Percentiles rank a stretch among this genome's conserved stretches.
Conservation (phyloP, 2,888 invertebrate species). For the Axea sp. region DNA sequence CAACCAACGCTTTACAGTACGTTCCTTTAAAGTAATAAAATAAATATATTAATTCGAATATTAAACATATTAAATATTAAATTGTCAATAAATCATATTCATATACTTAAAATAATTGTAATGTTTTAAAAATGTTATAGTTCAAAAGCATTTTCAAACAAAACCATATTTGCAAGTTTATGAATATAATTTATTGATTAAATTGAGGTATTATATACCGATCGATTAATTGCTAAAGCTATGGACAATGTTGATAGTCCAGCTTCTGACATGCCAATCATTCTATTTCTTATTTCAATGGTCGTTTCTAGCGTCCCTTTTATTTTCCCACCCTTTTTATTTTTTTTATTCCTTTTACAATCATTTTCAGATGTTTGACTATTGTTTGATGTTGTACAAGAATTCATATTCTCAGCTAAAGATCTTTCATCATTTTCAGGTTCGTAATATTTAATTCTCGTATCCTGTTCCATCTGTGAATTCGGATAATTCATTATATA, state of each 20-base stretch:
- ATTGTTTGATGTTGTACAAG: slow-evolving; percentile 28
- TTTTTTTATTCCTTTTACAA: slow-evolving; percentile 40
- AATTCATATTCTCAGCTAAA: slow-evolving; percentile 65
- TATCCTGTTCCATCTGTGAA: slow-evolving; percentile 62
- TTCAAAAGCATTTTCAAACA: too few relatives aligned
- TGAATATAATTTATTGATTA: too few relatives aligned
- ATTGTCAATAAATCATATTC: too few relatives aligned
- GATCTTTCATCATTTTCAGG: slow-evolving; percentile 59
- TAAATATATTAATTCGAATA: slow-evolving; percentile 29
- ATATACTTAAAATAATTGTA: too few relatives aligned
- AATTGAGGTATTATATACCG: too few relatives aligned
- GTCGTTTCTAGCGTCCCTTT: slow-evolving; percentile 78
- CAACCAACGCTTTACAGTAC: slow-evolving; percentile 77
- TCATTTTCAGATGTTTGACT: slow-evolving; percentile 4
- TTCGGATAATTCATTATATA: slow-evolving; percentile 65
- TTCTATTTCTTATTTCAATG: slow-evolving; percentile 77
- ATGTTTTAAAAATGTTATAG: too few relatives aligned
- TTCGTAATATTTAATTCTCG: slow-evolving; percentile 61
- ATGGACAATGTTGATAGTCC: slow-evolving; percentile 77
- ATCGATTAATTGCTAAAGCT: slow-evolving; percentile 77
- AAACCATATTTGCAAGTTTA: too few relatives aligned
- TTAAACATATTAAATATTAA: too few relatives aligned
- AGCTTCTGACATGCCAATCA: slow-evolving; percentile 78
- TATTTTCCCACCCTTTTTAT: slow-evolving; percentile 77
- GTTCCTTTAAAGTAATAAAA: slow-evolving; percentile 68